These are phyloP conservation scores for Haplochromis burtoni DNA, from an alignment of 2,113 vertebrate species.

Conservation along the genomic window DNA sequence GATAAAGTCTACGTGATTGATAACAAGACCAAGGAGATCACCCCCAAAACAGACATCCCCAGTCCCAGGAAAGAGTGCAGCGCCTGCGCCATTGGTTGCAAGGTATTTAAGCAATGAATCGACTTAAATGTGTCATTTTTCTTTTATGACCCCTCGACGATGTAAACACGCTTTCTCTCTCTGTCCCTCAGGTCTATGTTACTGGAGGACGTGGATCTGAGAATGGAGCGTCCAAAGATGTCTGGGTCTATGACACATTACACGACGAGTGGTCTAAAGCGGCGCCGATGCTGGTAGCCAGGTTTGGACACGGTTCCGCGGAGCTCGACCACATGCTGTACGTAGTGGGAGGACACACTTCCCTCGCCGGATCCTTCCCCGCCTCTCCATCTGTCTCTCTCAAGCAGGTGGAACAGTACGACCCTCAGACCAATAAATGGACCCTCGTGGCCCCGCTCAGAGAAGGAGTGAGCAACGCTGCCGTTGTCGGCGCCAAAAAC, in stretches of 20 bases:
- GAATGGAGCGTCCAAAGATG: constrained; percentile 80
- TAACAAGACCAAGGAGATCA: constrained; percentile 79
- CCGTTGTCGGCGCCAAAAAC: constrained; percentile 78
- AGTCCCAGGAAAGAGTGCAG: constrained; percentile 82
- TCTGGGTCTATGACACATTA: constrained; percentile 81
- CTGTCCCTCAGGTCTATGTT: constrained; percentile 65
- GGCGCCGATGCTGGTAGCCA: constrained; percentile 75
- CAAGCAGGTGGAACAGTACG: constrained; percentile 82
- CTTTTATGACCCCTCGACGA: not conserved
- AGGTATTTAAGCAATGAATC: constrained; percentile 41
- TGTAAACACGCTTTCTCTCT: not conserved
- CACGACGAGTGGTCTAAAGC: constrained; percentile 83
- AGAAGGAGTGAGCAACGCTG: constrained; percentile 82
- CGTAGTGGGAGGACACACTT: constrained; percentile 80
- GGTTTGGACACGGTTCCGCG: constrained; percentile 79
- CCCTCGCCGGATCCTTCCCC: constrained; percentile 74
- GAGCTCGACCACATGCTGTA: constrained; percentile 77
- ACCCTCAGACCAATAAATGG: constrained; percentile 81
- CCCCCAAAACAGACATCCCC: constrained; percentile 79
- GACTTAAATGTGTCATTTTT: not conserved
- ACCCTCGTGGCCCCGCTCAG: constrained; percentile 77
- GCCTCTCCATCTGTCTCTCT: constrained; percentile 81
- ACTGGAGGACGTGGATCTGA: constrained; percentile 79
- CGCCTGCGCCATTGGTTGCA: constrained; percentile 80
- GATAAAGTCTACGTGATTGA: constrained; percentile 83